Evolutionary conservation across 2,797 vertebrate species (phyloP).

Genomic region (Arremon brunneinucha): DNA sequence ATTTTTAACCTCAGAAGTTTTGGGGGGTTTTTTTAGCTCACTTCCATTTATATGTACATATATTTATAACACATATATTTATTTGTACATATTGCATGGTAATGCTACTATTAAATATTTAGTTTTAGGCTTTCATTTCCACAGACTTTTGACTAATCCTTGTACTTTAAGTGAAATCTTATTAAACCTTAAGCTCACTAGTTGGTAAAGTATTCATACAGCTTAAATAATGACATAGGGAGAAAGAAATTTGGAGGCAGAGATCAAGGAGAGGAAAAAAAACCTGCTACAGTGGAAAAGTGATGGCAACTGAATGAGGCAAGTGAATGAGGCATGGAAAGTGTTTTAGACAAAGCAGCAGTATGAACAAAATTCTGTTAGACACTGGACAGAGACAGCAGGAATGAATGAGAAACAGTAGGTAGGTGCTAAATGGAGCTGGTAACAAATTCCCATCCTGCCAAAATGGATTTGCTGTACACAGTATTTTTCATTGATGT

Average conservation of each 20-base stretch:
- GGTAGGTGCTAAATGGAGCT: conserved; percentile 31
- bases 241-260: conserved; percentile 26
- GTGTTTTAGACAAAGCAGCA: conserved; percentile 19
- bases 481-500: background rate
- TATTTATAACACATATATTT: background rate
- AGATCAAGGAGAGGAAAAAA: background rate
- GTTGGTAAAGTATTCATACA: background rate
- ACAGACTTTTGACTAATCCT: background rate
- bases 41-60: background rate
- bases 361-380: background rate
- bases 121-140: background rate
- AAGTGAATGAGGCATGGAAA: conserved; percentile 41
- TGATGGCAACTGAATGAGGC: conserved; percentile 20
- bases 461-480: background rate
- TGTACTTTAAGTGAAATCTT: background rate
- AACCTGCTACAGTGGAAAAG: background rate
- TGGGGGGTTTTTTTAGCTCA: rapidly evolving
- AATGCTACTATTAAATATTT: background rate
- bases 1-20: background rate
- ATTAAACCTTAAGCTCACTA: background rate
- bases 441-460: background rate
- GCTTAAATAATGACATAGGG: background rate
- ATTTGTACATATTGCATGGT: background rate
- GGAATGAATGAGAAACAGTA: conserved; percentile 19
- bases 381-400: background rate